Evolutionary conservation across 1,140 invertebrate species (phyloP), one percentile per base, ranked within the genome.

Genomic region (Drosophila sturtevanti): DNA sequence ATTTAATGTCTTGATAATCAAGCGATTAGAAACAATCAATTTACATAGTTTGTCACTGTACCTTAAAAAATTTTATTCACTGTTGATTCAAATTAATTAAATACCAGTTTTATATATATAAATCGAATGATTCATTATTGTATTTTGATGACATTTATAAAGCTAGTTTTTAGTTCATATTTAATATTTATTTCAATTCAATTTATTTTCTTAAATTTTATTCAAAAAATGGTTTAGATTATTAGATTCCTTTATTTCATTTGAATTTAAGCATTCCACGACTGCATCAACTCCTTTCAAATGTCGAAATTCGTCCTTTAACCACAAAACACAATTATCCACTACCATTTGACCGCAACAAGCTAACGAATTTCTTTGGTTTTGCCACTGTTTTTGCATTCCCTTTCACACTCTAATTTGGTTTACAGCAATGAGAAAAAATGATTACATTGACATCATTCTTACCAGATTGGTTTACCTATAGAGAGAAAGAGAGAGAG

Each of bases 311-410:
- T 31, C 1, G 27, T 31, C 27, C 27, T 48, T 48, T 11, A 21
- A 48, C 41, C 41, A 16, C 41, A 0, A 48, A 48, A 48, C 41
- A 48, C 41, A 48, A 48, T 48, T 48, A 48, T 48, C 41, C 41
- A 48, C 41, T 48, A 21, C 9, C 41, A 48, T 48, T 48, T 18
- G 16, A 48, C 41, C 41, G 10, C 18, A 4, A 21, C 41, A 21
- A 48, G 10, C 41, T 9, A 48, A 18, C 16, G 10, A 48, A 48
- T 18, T 16, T 9, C 41, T 18, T 48, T 48, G 16, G 41, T 48
- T 10, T 10, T 21, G 18, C 41, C 41, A 38, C 12, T n/a, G 37
- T 1, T 48, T 48, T 48, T 48, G 16, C 41, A n/a, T 38, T 38
- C 4, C 12, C 16, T 48, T 48, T 48, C 41, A 48, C 41, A 21